Evolutionary conservation across 2,888 invertebrate genomes (phyloP).

Genomic region (Mesodorylaimus sp.): DNA sequence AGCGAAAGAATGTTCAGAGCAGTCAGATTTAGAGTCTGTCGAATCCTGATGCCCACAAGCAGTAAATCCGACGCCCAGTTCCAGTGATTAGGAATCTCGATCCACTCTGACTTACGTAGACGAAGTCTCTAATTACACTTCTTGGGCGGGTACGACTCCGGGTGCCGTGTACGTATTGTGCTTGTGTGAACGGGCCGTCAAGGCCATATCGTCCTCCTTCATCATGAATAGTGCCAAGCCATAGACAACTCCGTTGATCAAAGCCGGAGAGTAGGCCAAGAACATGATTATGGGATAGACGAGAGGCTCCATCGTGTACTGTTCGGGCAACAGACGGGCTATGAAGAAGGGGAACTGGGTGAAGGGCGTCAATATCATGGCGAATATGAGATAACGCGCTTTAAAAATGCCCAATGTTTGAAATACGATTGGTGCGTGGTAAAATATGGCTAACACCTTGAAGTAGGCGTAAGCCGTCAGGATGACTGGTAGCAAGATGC

Average conservation of each 20-base stretch:
- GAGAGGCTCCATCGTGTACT: constrained; percentile 14
- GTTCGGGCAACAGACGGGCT: not conserved
- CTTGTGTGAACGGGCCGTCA: constrained; percentile 12
- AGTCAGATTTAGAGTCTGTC: too few species aligned
- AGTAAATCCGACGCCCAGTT: too few species aligned
- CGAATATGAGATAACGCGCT: constrained; percentile 25
- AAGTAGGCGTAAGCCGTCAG: constrained; percentile 27
- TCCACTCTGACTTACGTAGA: too few species aligned
- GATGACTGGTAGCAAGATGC: constrained; percentile 15
- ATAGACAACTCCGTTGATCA: constrained; percentile 16
- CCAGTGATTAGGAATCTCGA: too few species aligned
- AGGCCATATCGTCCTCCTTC: constrained; percentile 29
- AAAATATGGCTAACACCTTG: constrained; percentile 25
- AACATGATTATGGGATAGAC: constrained; percentile 13
- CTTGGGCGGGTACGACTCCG: not conserved
- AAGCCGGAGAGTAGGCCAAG: not conserved
- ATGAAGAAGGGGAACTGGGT: constrained; percentile 4
- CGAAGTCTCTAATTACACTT: too few species aligned
- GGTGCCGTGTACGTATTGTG: not conserved
- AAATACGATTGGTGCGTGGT: constrained; percentile 28
- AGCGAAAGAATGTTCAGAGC: too few species aligned
- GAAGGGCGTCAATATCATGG: constrained; percentile 18
- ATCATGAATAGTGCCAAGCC: constrained; percentile 25
- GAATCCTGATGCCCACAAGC: too few species aligned
- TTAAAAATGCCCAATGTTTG: constrained; percentile 27